Conservation (phyloP, 2,797 vertebrate species). For the Neomorphus geoffroyi region DNA sequence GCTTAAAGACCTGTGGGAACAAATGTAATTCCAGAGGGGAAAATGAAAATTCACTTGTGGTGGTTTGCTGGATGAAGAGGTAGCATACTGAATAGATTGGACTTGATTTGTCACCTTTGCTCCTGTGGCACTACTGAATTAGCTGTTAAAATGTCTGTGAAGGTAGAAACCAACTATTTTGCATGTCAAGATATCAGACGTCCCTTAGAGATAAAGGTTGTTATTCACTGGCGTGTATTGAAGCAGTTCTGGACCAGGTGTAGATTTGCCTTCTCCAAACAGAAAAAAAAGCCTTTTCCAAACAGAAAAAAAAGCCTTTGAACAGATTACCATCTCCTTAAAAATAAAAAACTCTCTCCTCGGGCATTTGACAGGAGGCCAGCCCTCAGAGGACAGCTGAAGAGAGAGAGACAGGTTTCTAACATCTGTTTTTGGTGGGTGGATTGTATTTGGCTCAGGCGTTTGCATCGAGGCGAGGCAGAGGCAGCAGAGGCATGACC, state of each 20-base stretch:
- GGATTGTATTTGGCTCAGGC: constrained; percentile 41
- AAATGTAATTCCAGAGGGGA: background rate
- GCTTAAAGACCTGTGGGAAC: constrained; percentile 9
- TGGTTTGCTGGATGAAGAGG: background rate
- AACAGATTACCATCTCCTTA: background rate
- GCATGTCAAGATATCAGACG: background rate
- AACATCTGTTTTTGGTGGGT: constrained; percentile 43
- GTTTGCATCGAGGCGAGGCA: background rate
- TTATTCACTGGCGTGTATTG: background rate
- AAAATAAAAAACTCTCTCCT: background rate
- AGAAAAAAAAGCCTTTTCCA: constrained; percentile 11
- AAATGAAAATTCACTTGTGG: background rate
- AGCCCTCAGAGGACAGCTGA: constrained; percentile 28
- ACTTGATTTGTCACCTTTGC: fast-evolving
- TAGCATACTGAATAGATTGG: background rate
- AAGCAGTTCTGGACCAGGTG: constrained; percentile 1
- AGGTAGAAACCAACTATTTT: background rate
- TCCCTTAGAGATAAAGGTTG: background rate
- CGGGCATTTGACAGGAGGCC: background rate
- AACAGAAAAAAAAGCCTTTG: background rate
- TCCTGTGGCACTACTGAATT: background rate
- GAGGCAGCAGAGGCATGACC: background rate
- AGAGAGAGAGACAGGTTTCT: constrained; percentile 28
- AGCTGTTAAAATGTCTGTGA: background rate
- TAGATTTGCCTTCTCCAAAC: constrained; percentile 14